Percentiles rank a stretch among this genome's conserved stretches.
Evolutionary conservation across 2,113 vertebrate genomes (phyloP).

Genomic region (Nycticorax nycticorax): DNA sequence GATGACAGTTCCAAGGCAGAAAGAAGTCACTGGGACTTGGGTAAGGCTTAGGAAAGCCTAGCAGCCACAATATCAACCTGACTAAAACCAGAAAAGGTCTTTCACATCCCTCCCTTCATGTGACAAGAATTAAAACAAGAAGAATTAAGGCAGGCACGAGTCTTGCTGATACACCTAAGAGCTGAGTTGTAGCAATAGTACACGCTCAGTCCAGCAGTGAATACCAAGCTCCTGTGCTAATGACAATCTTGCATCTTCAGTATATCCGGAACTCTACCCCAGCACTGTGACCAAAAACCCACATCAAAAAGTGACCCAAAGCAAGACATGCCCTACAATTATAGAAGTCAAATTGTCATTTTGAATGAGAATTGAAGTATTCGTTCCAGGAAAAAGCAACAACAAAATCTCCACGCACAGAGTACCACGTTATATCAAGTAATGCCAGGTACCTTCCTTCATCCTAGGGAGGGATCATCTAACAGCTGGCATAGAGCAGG

Average conservation of each 20-base stretch:
- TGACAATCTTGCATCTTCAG: neutral
- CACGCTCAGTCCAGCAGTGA: neutral
- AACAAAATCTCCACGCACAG: neutral
- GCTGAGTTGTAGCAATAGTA: neutral
- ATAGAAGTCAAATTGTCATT: neutral
- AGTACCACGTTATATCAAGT: neutral
- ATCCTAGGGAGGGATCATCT: neutral
- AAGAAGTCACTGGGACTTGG: neutral
- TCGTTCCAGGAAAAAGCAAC: neutral
- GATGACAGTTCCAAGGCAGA: neutral
- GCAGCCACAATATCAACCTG: neutral
- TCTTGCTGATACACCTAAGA: neutral
- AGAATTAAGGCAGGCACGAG: neutral
- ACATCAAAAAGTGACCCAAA: conserved; percentile 45
- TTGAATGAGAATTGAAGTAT: neutral
- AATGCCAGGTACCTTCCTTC: neutral
- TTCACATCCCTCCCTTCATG: neutral
- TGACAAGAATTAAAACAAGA: neutral
- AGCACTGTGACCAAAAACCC: neutral
- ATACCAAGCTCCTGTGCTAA: neutral
- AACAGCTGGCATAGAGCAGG: neutral
- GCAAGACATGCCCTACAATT: conserved; percentile 32
- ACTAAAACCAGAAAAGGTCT: neutral
- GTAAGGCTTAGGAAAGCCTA: neutral
- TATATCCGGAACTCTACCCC: neutral